Evolutionary conservation across 2,113 vertebrate genomes (phyloP).

Genomic region (Acanthochromis polyacanthus): DNA sequence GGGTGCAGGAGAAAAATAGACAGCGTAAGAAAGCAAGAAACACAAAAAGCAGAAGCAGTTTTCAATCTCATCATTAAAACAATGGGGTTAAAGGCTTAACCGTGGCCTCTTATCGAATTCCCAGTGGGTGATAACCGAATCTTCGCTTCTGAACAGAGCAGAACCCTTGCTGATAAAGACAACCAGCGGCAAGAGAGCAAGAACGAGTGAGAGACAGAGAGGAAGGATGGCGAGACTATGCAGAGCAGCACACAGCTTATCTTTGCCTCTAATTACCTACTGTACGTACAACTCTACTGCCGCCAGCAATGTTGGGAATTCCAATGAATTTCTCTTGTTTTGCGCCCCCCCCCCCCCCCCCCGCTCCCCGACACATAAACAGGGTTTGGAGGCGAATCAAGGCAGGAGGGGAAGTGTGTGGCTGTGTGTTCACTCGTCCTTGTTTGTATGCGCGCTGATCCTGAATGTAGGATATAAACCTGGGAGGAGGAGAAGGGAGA

Average conservation of each 20-base stretch:
- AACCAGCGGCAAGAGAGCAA: conserved; percentile 54
- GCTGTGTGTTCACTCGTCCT: conserved; percentile 20
- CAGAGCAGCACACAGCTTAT: conserved; percentile 60
- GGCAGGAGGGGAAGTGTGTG: conserved; percentile 10
- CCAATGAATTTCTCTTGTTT: conserved; percentile 53
- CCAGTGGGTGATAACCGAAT: conserved; percentile 72
- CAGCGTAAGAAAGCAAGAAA: conserved; percentile 13
- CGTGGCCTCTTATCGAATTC: conserved; percentile 71
- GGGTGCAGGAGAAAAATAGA: conserved; percentile 7
- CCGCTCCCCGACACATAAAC: conserved; percentile 11
- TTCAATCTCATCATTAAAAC: conserved; percentile 75
- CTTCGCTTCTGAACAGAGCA: conserved; percentile 64
- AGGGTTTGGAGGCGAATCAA: conserved; percentile 41
- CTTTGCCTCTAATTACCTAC: conserved; percentile 76
- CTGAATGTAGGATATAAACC: conserved; percentile 46
- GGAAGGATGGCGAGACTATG: neutral
- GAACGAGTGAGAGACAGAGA: conserved; percentile 40
- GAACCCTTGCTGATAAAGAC: conserved; percentile 70
- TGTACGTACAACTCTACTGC: conserved; percentile 66
- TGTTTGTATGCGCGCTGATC: conserved; percentile 42
- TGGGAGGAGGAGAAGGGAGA: conserved; percentile 30
- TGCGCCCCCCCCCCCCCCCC: too few relatives aligned
- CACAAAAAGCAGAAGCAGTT: conserved; percentile 30
- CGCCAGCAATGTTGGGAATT: conserved; percentile 55
- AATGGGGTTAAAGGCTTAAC: conserved; percentile 78